A percentile compares a stretch with the other conserved stretches of the same genome.
Evolutionary conservation across 2,888 invertebrate species (phyloP).

Genomic region (Nycteola revayana): DNA sequence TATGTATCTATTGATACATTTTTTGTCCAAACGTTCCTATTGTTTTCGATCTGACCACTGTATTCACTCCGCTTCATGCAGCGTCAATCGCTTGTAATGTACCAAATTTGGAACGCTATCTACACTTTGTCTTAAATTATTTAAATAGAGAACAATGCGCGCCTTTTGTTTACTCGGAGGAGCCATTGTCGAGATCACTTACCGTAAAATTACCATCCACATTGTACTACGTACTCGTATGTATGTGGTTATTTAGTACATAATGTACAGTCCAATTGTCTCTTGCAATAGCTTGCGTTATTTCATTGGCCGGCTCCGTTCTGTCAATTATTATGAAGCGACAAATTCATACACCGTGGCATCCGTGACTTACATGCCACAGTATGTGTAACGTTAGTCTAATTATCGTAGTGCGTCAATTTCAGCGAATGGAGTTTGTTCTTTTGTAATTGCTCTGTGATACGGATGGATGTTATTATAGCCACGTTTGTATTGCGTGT

Average conservation of each 20-base stretch:
- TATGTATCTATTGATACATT: too few relatives aligned
- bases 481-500: slow-evolving; percentile 16
- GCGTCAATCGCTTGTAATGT: slow-evolving; percentile 5
- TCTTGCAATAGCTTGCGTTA: slow-evolving; percentile 34
- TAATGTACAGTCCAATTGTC: slow-evolving; percentile 37
- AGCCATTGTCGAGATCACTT: slow-evolving; percentile 64
- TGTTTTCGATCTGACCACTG: too few relatives aligned
- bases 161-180: slow-evolving; percentile 62
- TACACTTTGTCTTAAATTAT: slow-evolving; percentile 42
- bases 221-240: slow-evolving; percentile 21
- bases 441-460: slow-evolving; percentile 34
- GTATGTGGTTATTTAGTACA: slow-evolving; percentile 15
- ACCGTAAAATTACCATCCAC: slow-evolving; percentile 71
- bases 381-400: slow-evolving; percentile 17
- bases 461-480: slow-evolving; percentile 11
- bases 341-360: slow-evolving; percentile 54
- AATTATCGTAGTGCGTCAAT: slow-evolving; percentile 18
- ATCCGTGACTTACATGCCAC: slow-evolving; percentile 29
- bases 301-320: slow-evolving; percentile 45
- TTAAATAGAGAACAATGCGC: slow-evolving; percentile 56
- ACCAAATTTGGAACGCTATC: slow-evolving; percentile 35
- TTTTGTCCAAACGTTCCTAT: too few relatives aligned
- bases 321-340: slow-evolving; percentile 52
- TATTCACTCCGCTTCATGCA: slow-evolving; percentile 2
- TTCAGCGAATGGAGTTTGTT: slow-evolving; percentile 25